Evolutionary conservation across 2,113 vertebrate genomes (phyloP).

Genomic region (Phocoena phocoena): DNA sequence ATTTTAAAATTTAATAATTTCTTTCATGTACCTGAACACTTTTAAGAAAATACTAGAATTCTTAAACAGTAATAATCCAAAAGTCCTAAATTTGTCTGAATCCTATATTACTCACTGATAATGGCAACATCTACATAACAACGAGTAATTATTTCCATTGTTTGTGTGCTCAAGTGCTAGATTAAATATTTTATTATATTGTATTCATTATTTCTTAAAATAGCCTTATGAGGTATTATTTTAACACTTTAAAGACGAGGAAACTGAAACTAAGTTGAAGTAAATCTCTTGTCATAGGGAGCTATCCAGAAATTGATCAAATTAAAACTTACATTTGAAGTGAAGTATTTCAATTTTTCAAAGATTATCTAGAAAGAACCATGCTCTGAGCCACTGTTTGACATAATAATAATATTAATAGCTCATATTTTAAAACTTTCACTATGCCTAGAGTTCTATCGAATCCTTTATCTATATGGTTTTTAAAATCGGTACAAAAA

Average conservation of each 20-base stretch:
- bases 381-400: not conserved
- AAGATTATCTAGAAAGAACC: not conserved
- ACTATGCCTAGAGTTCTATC: not conserved
- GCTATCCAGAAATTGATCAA: not conserved
- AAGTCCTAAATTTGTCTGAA: not conserved
- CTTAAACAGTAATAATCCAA: not conserved
- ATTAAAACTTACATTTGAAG: conserved; percentile 15
- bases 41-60: not conserved
- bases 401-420: not conserved
- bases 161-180: not conserved
- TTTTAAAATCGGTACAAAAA: not conserved
- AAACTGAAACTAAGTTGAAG: not conserved
- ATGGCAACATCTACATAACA: not conserved
- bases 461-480: not conserved
- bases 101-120: not conserved
- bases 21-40: not conserved
- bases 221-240: not conserved
- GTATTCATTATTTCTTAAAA: conserved; percentile 1
- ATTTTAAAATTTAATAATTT: not conserved
- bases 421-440: not conserved
- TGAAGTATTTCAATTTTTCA: not conserved
- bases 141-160: not conserved
- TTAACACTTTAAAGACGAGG: not conserved
- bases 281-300: not conserved
- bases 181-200: not conserved